These are phyloP conservation scores for Oasisia sp. DNA, from an alignment of 2,888 invertebrate species.

Conservation along the genomic window DNA sequence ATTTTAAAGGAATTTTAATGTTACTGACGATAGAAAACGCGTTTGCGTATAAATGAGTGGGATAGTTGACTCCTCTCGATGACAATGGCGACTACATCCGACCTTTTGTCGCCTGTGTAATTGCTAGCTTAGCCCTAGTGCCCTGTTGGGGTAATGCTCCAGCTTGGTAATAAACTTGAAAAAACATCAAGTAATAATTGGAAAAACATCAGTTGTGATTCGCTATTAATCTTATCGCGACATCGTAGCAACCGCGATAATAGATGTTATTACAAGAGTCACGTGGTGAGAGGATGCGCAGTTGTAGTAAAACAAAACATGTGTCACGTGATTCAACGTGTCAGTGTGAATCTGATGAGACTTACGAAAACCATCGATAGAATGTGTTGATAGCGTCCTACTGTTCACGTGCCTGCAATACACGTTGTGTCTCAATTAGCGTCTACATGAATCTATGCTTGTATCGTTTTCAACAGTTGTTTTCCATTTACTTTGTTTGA, in stretches of 20 bases:
- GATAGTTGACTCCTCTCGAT: too few species aligned
- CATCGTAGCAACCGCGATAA: neutral
- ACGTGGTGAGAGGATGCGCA: neutral
- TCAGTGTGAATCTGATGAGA: too few species aligned
- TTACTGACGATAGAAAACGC: too few species aligned
- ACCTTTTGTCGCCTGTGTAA: neutral
- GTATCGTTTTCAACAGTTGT: too few species aligned
- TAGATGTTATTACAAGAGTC: neutral
- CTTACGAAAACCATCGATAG: neutral
- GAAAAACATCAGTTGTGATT: neutral
- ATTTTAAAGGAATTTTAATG: too few species aligned
- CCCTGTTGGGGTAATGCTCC: neutral
- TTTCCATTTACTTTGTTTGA: too few species aligned
- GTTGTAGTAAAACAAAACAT: neutral
- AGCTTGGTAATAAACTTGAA: neutral
- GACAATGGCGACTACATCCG: too few species aligned
- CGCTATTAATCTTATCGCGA: neutral
- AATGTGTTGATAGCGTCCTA: too few species aligned
- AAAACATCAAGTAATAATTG: neutral
- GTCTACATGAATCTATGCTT: too few species aligned
- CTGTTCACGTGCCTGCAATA: too few species aligned
- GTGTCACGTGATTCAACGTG: neutral
- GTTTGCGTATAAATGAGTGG: too few species aligned
- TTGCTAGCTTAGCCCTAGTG: neutral
- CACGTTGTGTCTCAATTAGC: too few species aligned